These are phyloP conservation scores for Polietes domitor DNA, from an alignment of 2,888 invertebrate genomes.

Conservation along the genomic window DNA sequence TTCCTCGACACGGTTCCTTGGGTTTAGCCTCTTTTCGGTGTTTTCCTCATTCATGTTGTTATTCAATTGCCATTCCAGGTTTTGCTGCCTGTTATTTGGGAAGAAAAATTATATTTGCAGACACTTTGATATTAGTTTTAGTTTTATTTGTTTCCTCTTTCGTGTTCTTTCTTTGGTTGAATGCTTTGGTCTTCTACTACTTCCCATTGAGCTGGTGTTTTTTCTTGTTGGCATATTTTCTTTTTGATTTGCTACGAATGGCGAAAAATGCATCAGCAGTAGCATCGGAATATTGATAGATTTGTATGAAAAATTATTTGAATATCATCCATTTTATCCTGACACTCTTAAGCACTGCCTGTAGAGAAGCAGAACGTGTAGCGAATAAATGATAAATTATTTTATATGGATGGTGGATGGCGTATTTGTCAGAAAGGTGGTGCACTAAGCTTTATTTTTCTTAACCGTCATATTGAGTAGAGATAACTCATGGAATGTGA, in stretches of 20 bases:
- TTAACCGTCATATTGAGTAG: no score
- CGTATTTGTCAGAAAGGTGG: not conserved
- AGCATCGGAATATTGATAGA: conserved; percentile 39
- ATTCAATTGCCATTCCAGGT: conserved; percentile 58
- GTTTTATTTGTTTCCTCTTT: conserved; percentile 25
- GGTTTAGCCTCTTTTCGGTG: not conserved
- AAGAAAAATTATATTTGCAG: conserved; percentile 65
- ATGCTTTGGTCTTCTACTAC: no score
- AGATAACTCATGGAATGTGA: no score
- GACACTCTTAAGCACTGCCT: conserved; percentile 55
- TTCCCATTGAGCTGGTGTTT: conserved; percentile 9
- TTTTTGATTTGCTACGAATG: not conserved
- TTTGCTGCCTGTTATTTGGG: conserved; percentile 40
- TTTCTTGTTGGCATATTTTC: conserved; percentile 13
- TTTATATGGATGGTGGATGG: no score
- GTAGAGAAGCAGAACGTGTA: conserved; percentile 59
- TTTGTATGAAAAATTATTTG: conserved; percentile 67
- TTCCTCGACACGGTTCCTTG: not conserved
- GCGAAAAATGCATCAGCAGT: conserved; percentile 21
- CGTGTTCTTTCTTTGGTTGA: conserved; percentile 24
- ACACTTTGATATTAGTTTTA: conserved; percentile 61
- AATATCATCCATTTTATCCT: conserved; percentile 69
- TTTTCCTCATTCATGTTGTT: conserved; percentile 57
- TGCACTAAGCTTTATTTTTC: not conserved
- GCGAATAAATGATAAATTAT: conserved; percentile 19